Base-by-base conservation (phyloP, 2,113 vertebrate species). In the Ptyas mucosa region DNA sequence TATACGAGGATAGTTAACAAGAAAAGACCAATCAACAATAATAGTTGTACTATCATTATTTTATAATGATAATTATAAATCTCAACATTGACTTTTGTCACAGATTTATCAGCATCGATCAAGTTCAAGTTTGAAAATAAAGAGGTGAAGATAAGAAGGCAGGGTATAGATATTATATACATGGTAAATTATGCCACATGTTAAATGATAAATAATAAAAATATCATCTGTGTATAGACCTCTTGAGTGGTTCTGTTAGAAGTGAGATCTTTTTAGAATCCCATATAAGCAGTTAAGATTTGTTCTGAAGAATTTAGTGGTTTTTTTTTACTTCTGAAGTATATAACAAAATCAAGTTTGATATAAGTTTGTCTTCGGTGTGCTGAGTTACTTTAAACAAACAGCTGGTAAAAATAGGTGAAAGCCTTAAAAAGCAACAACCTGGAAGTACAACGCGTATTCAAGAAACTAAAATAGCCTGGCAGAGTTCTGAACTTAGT, bases 381-480 rank as follows among this genome's bases (percentile, higher is more conserved):
- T n/a, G 26, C 23, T 18, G 43, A 46, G 46, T 23, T 46, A 69
- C 34, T 88, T 64, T 39, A 69, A 69, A 54, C 21, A 34, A 52
- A 88, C 58, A 92, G 86, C 57, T 51, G 29, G 11, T 52, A 64
- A 92, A 90, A 92, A 91, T 43, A 91, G 85, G 21, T 51, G n/a
- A 18, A 23, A 18, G 89, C 52, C 26, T 55, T 89, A 24, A 21
- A 89, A 55, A 92, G 52, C 11, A 92, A 18, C 64, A 43, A 85
- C 53, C 64, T 89, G 53, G 52, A 85, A 81, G 51, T 54, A 75
- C 24, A 92, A 20, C 53, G 39, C 57, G 64, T 89, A 55, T 81
- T 39, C 10, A 52, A 52, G 26, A 57, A 58, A 51, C 52, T 24
- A 58, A 81, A 85, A 85, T 39, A 85, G 69, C 69, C 39, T 90